Evolutionary conservation across 1,140 invertebrate species (phyloP).

Genomic region (Eumaeus atala): DNA sequence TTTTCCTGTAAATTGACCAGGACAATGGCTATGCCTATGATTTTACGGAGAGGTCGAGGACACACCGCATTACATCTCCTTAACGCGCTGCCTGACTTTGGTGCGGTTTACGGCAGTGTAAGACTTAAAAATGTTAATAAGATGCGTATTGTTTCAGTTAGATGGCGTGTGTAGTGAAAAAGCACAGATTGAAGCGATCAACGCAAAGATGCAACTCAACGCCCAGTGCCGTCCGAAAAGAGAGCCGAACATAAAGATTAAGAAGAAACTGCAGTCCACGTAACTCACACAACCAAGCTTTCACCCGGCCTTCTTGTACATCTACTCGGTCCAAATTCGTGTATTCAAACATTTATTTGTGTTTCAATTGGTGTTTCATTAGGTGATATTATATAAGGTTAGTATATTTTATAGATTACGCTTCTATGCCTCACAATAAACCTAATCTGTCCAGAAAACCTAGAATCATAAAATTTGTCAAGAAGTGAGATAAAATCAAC

Average conservation of each 20-base stretch:
- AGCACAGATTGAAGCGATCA: conserved; percentile 34
- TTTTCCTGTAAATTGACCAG: too few relatives aligned
- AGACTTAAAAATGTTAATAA: too few relatives aligned
- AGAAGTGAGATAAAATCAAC: too few relatives aligned
- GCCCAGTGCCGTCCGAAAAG: conserved; percentile 22
- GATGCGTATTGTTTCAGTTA: conserved; percentile 50
- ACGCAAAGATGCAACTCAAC: conserved; percentile 24
- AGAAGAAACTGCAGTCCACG: conserved; percentile 51
- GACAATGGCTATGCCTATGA: too few relatives aligned
- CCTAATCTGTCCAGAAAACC: too few relatives aligned
- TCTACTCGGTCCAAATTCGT: conserved; percentile 28
- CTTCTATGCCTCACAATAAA: too few relatives aligned
- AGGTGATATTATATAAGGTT: conserved; percentile 28
- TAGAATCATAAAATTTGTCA: too few relatives aligned
- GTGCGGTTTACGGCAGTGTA: too few relatives aligned
- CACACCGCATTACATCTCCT: too few relatives aligned
- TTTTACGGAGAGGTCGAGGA: too few relatives aligned
- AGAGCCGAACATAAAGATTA: conserved; percentile 34
- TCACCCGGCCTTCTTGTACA: conserved; percentile 29
- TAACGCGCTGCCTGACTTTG: too few relatives aligned
- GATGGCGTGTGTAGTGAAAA: conserved; percentile 52
- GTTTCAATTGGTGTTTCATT: conserved; percentile 40
- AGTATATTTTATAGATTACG: conserved; percentile 18
- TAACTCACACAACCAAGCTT: conserved; percentile 27
- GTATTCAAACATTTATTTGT: conserved; percentile 41